Evolutionary conservation across 2,888 invertebrate species (phyloP).

Genomic region (Homarus gammarus): DNA sequence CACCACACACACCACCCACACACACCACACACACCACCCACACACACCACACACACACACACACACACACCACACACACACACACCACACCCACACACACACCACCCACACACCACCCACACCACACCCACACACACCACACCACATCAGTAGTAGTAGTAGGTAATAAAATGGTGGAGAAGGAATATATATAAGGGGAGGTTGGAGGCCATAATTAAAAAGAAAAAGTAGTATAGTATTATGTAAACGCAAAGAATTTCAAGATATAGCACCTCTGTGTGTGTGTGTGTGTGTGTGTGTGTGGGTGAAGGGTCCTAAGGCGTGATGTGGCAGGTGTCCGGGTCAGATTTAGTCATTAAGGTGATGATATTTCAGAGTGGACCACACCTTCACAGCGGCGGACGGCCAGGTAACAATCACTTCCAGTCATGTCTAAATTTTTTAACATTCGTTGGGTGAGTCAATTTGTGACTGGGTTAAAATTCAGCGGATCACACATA

Average conservation of each 20-base stretch:
- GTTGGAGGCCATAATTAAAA: no score
- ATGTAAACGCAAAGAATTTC: no score
- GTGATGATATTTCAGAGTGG: conserved; percentile 56
- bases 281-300: neutral
- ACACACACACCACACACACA: no score
- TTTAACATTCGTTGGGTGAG: conserved; percentile 41
- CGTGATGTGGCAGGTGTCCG: conserved; percentile 35
- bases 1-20: neutral
- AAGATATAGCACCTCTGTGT: no score
- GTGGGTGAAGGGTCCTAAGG: neutral
- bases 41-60: neutral
- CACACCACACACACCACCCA: neutral
- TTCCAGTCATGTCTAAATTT: conserved; percentile 60
- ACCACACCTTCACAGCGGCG: conserved; percentile 57
- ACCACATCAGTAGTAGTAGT: no score
- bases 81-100: no score
- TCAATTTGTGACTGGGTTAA: conserved; percentile 38
- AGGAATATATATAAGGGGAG: no score
- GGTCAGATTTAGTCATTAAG: conserved; percentile 53
- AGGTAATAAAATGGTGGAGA: no score
- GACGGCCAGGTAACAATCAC: conserved; percentile 65
- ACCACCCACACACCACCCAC: no score
- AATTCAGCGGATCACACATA: neutral
- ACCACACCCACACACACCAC: no score
- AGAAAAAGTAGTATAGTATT: no score